Evolutionary conservation across 2,797 vertebrate species (phyloP), one percentile per base, ranked within the genome.

Genomic region (Eptatretus atami): DNA sequence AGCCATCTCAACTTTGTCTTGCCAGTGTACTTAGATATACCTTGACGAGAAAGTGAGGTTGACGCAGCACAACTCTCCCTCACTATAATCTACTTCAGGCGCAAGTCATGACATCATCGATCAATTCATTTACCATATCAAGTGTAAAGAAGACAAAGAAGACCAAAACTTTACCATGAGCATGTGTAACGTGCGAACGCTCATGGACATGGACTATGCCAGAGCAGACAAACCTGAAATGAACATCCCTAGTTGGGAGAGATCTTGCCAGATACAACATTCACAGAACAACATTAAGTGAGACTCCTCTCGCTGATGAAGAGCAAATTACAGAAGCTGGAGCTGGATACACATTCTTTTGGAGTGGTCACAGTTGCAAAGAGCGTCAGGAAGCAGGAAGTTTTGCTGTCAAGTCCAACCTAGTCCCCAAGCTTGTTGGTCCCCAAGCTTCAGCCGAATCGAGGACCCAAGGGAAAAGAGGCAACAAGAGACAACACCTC

Each of bases 391-490:
- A 44, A 44, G 31, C 31, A 44, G 31, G 4, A 44, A 8, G 31
- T 44, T 44, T 8, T 8, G 31, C 31, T 4, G 31, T 44, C 31
- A 44, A 44, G 31, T 44, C 31, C 31, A 64, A 64, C 63, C 44
- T 64, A 31, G 63, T 64, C 63, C n/a, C n/a, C 63, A 15, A 64
- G 44, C 14, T 44, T 44, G n/a, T n/a, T n/a, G n/a, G 63, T 64
- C 63, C n/a, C n/a, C 63, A 15, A 64, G 44, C 14, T 44, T 44
- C 31, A 60, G 19, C 55, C 55, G 14, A 60, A 19, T 14, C 6
- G 55, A 14, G 14, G 14, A 60, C 55, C 14, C 14, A 19, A 19
- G 14, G 9, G 19, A 60, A 60, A 14, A 60, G 8, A 60, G 9
- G 14, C 19, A 19, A 14, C 19, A 60, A 60, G 55, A 60, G 14